phyloP scores from a whole-genome alignment of 2,113 vertebrate genomes.

The Dicrurus megarhynchus region DNA sequence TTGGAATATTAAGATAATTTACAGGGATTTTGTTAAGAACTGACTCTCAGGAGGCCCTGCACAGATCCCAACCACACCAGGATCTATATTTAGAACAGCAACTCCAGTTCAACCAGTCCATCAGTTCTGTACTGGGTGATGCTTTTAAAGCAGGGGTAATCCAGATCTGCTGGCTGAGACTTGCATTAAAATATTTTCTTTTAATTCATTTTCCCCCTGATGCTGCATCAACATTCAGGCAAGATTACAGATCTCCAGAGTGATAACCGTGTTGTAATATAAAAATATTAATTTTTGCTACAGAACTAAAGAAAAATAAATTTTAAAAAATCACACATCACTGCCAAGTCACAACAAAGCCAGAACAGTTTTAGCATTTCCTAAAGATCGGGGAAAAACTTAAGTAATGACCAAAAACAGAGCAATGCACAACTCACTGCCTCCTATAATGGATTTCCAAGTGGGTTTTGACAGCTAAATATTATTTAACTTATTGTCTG shows the following conservation, averaged over 20 bases:
- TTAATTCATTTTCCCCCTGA: not conserved
- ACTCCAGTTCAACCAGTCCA: not conserved
- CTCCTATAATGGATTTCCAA: not conserved
- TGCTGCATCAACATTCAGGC: not conserved
- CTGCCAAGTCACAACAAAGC: not conserved
- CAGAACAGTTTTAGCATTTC: not conserved
- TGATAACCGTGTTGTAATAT: not conserved
- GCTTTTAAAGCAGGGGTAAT: not conserved
- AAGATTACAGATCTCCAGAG: not conserved
- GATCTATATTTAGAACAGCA: not conserved
- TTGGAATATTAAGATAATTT: not conserved
- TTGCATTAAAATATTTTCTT: not conserved
- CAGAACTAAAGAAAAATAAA: not conserved
- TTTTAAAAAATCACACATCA: accelerated
- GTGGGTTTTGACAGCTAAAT: not conserved
- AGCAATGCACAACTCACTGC: not conserved
- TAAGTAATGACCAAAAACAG: not conserved
- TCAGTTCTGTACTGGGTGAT: not conserved
- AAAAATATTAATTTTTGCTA: not conserved
- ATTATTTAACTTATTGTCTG: not conserved
- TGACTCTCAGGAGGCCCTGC: not conserved
- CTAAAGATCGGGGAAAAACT: not conserved
- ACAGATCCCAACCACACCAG: not conserved
- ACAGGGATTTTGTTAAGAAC: not conserved
- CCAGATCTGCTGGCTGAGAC: not conserved